Conservation (phyloP, 2,113 vertebrate genomes). For the Noctilio leporinus region DNA sequence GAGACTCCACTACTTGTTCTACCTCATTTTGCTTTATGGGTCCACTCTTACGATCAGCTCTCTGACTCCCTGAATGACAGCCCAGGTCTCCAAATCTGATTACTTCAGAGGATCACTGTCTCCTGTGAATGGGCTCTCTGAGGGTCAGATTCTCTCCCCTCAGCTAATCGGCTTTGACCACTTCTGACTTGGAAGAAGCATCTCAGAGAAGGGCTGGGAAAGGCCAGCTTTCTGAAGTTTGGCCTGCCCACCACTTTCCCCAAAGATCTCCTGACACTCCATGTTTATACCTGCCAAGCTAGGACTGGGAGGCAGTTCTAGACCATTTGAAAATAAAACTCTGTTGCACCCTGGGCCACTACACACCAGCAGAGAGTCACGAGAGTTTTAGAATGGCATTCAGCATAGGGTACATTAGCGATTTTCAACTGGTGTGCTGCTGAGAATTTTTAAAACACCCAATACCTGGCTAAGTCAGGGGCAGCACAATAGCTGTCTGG, state of each 20-base stretch:
- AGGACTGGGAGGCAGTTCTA: background rate
- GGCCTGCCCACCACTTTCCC: background rate
- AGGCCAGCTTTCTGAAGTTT: background rate
- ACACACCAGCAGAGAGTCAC: background rate
- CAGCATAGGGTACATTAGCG: background rate
- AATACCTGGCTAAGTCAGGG: background rate
- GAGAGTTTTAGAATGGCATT: background rate
- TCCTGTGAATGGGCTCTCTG: background rate
- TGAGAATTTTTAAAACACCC: background rate
- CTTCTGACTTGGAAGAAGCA: background rate
- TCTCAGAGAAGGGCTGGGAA: background rate
- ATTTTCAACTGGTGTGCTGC: background rate
- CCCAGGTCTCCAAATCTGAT: background rate
- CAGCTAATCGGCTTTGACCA: background rate
- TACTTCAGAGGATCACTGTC: background rate
- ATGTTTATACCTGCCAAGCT: background rate
- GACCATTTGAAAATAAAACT: background rate
- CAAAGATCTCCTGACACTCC: background rate
- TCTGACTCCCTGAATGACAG: background rate
- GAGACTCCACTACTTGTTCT: background rate
- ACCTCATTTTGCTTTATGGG: background rate
- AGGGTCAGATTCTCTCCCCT: background rate
- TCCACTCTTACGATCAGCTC: background rate
- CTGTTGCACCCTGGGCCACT: background rate
- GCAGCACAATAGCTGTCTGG: background rate